These are phyloP conservation scores for Lanistes nyassanus DNA, from an alignment of 1,140 invertebrate genomes.

Conservation along the genomic window DNA sequence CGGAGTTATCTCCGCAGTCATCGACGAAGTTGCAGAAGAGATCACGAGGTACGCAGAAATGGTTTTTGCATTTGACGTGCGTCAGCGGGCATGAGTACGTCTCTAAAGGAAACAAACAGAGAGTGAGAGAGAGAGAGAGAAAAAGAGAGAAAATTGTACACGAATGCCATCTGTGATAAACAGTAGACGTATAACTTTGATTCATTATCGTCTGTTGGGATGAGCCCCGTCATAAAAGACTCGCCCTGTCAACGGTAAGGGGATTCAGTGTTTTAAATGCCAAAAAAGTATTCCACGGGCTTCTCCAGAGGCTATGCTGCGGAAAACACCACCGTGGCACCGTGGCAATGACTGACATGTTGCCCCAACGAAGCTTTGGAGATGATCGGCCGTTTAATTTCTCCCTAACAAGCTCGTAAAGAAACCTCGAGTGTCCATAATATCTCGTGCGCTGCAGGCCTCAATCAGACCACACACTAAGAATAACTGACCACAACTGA, in stretches of 20 bases:
- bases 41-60: constrained; percentile 50
- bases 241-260: background rate
- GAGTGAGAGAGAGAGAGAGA: background rate
- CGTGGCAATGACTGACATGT: no score
- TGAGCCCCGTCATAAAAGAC: background rate
- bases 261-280: no score
- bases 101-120: constrained; percentile 43
- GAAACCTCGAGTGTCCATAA: no score
- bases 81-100: constrained; percentile 58
- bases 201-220: background rate
- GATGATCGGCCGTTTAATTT: no score
- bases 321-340: no score
- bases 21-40: constrained; percentile 50
- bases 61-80: constrained; percentile 64
- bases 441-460: no score
- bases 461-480: no score
- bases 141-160: background rate
- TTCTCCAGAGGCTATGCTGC: no score
- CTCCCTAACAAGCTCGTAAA: no score
- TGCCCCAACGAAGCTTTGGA: no score
- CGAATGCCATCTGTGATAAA: background rate
- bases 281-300: no score
- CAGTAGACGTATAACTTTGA: background rate
- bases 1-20: constrained; percentile 57
- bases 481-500: no score